Percentiles rank a stretch among this genome's conserved stretches.
Evolutionary conservation across 2,113 vertebrate species (phyloP).

Genomic region (Amia ocellicauda): DNA sequence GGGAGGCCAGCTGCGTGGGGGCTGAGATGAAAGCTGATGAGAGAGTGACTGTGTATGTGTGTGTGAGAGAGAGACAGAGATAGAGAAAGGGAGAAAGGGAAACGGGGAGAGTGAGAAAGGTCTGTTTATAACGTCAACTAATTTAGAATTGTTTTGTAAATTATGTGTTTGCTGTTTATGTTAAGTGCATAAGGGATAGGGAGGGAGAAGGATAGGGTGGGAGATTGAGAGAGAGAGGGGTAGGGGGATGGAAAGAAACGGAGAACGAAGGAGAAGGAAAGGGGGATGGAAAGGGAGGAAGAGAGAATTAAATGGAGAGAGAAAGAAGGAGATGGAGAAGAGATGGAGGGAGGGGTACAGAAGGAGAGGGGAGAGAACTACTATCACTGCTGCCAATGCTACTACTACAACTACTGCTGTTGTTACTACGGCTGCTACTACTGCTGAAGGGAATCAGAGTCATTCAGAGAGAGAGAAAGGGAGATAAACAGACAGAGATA

Average conservation of each 20-base stretch:
- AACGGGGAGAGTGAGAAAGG: not conserved
- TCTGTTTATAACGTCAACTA: too few relatives aligned
- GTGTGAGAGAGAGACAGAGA: not conserved
- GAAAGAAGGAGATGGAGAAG: not conserved
- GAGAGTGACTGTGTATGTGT: not conserved
- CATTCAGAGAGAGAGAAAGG: conserved; percentile 34
- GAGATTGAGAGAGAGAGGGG: not conserved
- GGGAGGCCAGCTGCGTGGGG: too few relatives aligned
- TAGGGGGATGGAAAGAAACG: not conserved
- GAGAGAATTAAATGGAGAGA: not conserved
- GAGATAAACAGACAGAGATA: not conserved
- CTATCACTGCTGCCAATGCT: not conserved
- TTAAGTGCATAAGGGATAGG: not conserved
- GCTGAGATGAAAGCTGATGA: too few relatives aligned
- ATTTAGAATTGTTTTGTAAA: too few relatives aligned
- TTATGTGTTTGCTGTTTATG: not conserved
- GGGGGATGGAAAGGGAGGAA: not conserved
- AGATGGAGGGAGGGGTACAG: not conserved
- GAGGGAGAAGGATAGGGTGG: conserved; percentile 3
- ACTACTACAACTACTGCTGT: not conserved
- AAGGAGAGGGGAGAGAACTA: not conserved
- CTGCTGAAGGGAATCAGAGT: conserved; percentile 65
- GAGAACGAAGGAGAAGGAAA: not conserved
- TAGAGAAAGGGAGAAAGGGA: not conserved
- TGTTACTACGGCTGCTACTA: too few relatives aligned